Evolutionary conservation across 2,797 vertebrate genomes (phyloP).

Genomic region (Chelonia mydas): DNA sequence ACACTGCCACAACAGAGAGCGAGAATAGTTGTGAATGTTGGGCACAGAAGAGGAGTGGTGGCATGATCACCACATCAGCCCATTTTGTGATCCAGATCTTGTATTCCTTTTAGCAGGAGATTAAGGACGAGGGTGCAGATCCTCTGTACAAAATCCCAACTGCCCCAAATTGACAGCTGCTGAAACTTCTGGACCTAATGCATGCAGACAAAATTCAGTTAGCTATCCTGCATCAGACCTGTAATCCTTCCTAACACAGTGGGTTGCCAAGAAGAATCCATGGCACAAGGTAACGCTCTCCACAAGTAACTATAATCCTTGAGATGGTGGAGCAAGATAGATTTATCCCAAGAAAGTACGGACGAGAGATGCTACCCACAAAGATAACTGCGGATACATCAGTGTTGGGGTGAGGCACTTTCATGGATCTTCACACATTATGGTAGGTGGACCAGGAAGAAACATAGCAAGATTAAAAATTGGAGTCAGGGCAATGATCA

Average conservation of each 20-base stretch:
- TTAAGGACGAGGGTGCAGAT: background rate
- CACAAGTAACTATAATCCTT: background rate
- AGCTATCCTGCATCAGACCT: background rate
- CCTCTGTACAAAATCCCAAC: background rate
- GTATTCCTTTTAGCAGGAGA: background rate
- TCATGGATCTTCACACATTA: background rate
- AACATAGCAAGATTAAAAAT: background rate
- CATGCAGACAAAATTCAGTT: accelerated
- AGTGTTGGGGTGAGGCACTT: background rate
- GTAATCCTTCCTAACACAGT: no score
- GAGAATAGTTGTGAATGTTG: background rate
- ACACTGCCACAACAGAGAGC: background rate
- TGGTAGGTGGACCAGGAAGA: background rate
- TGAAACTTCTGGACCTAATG: background rate
- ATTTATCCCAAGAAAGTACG: background rate
- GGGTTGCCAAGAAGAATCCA: background rate
- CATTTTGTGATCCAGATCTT: background rate
- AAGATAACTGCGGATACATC: background rate
- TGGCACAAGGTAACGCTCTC: background rate
- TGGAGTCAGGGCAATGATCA: background rate
- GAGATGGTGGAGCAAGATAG: background rate
- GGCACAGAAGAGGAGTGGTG: accelerated
- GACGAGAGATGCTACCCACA: background rate
- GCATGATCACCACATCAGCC: background rate
- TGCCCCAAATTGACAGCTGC: background rate